phyloP scores from a whole-genome alignment of 2,797 vertebrate species.

The Gila robusta region DNA sequence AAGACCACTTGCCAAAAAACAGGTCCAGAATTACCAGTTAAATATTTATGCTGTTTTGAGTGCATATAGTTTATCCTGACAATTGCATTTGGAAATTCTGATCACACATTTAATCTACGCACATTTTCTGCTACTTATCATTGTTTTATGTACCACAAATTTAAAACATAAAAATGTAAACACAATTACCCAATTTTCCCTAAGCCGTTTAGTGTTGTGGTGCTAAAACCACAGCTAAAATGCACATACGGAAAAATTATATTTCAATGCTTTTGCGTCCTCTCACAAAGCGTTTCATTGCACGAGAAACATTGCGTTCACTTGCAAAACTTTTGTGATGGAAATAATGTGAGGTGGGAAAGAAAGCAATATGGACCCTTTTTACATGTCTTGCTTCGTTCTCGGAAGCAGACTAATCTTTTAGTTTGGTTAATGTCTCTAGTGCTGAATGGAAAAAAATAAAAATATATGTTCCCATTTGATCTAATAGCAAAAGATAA shows the following conservation, averaged over 20 bases:
- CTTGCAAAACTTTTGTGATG: neutral
- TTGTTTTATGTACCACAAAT: neutral
- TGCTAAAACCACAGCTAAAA: neutral
- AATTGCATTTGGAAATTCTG: neutral
- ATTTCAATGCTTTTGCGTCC: neutral
- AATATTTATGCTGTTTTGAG: neutral
- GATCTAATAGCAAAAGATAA: neutral
- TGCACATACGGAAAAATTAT: neutral
- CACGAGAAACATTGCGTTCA: neutral
- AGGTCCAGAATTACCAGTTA: neutral
- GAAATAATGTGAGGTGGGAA: neutral
- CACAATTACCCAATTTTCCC: neutral
- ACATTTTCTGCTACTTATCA: neutral
- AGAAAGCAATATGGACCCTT: neutral
- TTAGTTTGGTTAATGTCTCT: neutral
- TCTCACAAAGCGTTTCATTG: neutral
- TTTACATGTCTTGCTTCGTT: neutral
- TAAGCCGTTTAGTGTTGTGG: neutral
- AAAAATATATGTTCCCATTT: neutral
- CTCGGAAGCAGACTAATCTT: too few relatives aligned
- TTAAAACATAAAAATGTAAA: neutral
- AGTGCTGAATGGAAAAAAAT: too few relatives aligned
- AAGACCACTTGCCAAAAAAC: constrained; percentile 9
- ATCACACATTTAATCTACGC: neutral
- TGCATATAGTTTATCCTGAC: neutral